Conservation (phyloP, 2,888 invertebrate genomes). For the Belgica antarctica region DNA sequence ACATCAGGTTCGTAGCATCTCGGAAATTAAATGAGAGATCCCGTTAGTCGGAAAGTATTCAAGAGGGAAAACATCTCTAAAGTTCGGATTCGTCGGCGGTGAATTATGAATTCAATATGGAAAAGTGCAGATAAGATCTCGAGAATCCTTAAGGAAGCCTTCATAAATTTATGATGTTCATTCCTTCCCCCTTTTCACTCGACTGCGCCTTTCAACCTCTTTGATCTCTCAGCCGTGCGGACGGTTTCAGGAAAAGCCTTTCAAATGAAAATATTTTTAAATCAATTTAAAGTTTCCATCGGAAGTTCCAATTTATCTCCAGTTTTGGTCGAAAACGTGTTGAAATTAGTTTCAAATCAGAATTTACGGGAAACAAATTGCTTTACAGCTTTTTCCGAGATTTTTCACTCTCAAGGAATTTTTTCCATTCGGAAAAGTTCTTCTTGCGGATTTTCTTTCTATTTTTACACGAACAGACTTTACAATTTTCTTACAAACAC, state of each 20-base stretch:
- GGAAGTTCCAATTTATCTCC: neutral
- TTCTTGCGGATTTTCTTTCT: neutral
- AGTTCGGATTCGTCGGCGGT: too few species aligned
- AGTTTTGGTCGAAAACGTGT: neutral
- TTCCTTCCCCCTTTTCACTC: neutral
- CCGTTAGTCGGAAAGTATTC: constrained; percentile 16
- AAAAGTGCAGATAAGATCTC: neutral
- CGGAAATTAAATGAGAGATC: neutral
- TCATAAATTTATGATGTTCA: constrained; percentile 14
- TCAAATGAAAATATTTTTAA: neutral
- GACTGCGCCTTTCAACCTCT: constrained; percentile 5
- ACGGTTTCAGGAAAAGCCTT: neutral
- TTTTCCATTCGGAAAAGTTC: neutral
- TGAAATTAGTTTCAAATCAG: neutral
- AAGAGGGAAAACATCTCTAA: too few species aligned
- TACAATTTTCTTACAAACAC: neutral
- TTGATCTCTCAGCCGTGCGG: constrained; percentile 22
- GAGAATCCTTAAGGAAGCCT: neutral
- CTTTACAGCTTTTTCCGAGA: neutral
- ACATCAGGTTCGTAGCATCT: neutral
- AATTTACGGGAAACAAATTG: neutral
- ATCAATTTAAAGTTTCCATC: neutral
- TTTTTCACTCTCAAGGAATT: constrained; percentile 13
- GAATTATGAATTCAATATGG: too few species aligned
- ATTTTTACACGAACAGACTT: neutral